Base-by-base conservation (phyloP, 2,888 invertebrate species). In the Hofmannophila pseudospretella region DNA sequence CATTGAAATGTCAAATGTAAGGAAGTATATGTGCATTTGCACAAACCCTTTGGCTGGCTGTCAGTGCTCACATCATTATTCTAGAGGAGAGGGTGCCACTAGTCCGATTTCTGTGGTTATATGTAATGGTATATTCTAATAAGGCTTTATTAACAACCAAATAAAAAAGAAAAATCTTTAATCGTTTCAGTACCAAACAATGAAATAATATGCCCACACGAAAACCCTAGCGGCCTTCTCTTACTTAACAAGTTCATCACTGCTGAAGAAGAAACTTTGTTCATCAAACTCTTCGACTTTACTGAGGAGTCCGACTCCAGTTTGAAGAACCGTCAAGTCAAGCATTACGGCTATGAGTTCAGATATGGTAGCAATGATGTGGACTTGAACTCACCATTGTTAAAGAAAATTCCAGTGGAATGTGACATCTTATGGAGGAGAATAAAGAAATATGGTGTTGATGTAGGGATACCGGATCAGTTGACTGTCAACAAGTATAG, bases 271-370 rank as follows among this genome's bases (percentile, higher is more conserved):
- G 96, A 96, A 65, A 42, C 66, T 1, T 16, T 44, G 4, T 79
- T 96, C 2, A 51, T 95, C 5, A 50, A 85, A 16, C 72, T 89
- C 16, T 88, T 94, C 54, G 67, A 90, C 45, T 90, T 89, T 85
- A 60, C 68, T 16, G 61, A 39, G n/a, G 64, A 74, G 4, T 51
- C 63, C 7, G 64, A 74, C 4, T 51, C 63, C 7, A 70, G 58
- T 22, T 73, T 96, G 47, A 97, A 96, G 67, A 93, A 97, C 63
- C 87, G 98, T 23, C 89, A 90, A 78, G 98, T 97, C 0, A 93
- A 91, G 65, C 98, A 98, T 80, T 98, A 91, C 80, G 98, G 98
- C 0, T 98, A 92, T 73, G 95, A 96, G 67, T 98, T 98, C 71
- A 84, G 92, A 44, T 98, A 98, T 74, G 93, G 92, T 32, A 91